A percentile compares a stretch with the other conserved stretches of the same genome.
Evolutionary conservation across 2,113 vertebrate species (phyloP).

Genomic region (Diadophis punctatus): DNA sequence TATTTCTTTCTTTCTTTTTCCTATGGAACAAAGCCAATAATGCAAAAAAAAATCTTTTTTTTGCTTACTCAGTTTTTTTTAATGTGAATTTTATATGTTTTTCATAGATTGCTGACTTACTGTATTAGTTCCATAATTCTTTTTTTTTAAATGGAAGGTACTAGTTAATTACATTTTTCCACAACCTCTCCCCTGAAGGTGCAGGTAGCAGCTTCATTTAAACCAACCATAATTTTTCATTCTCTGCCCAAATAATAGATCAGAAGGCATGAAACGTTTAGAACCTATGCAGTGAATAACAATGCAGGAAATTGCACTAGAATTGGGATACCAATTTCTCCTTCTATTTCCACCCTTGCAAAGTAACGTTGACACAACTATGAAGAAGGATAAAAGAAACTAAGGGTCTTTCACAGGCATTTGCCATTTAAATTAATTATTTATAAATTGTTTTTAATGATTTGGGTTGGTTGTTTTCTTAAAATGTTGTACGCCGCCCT

Average conservation of each 20-base stretch:
- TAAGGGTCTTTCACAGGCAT: not conserved
- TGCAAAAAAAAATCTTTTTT: not conserved
- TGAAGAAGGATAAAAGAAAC: not conserved
- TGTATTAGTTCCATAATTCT: not conserved
- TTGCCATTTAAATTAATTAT: not conserved
- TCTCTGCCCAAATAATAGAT: not conserved
- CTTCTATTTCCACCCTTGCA: not conserved
- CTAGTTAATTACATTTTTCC: not conserved
- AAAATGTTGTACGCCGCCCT: too few species aligned
- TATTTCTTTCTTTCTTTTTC: conserved; percentile 11
- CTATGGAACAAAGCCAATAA: conserved; percentile 6
- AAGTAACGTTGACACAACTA: not conserved
- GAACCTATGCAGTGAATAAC: not conserved
- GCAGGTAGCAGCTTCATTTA: not conserved
- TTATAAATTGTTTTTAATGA: too few species aligned
- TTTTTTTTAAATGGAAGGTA: not conserved
- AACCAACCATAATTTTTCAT: not conserved
- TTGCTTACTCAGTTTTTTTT: not conserved
- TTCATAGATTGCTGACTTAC: not conserved
- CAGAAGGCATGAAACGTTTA: not conserved
- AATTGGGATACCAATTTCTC: not conserved
- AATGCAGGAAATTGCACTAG: not conserved
- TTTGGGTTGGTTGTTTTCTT: too few species aligned
- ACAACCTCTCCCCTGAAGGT: not conserved
- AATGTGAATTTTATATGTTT: not conserved